phyloP scores from a whole-genome alignment of 2,113 vertebrate species.

The Lamprologus sp. region DNA sequence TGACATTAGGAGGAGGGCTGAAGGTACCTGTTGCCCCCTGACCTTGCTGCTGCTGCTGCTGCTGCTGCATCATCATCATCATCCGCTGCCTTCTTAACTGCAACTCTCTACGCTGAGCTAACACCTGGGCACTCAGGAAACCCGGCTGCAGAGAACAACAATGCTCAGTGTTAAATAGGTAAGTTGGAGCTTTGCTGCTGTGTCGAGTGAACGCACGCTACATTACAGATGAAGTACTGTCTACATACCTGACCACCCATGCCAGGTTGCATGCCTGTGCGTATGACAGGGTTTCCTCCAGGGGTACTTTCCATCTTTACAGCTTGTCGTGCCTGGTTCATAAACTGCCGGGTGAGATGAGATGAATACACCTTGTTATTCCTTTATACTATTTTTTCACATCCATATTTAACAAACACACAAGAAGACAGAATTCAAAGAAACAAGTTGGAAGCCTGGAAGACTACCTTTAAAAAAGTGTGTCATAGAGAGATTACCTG shows the following conservation, averaged over 20 bases:
- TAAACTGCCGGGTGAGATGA: constrained; percentile 71
- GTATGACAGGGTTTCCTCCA: constrained; percentile 74
- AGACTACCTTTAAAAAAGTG: background rate
- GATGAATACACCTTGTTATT: background rate
- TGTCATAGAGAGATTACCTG: constrained; percentile 74
- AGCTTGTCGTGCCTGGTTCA: constrained; percentile 88
- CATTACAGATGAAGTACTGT: background rate
- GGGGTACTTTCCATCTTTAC: constrained; percentile 84
- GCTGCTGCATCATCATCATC: constrained; percentile 87
- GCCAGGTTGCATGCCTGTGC: constrained; percentile 79
- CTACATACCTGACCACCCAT: constrained; percentile 72
- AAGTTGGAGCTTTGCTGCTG: background rate
- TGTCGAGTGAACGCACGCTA: background rate
- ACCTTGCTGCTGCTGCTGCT: constrained; percentile 75
- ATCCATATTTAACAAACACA: background rate
- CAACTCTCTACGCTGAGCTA: constrained; percentile 90
- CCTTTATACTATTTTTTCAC: background rate
- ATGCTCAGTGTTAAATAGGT: background rate
- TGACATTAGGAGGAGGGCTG: constrained; percentile 93
- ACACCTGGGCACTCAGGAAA: constrained; percentile 93
- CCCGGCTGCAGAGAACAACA: constrained; percentile 67
- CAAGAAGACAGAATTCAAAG: background rate
- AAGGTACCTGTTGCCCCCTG: constrained; percentile 76
- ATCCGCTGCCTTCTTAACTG: constrained; percentile 88
- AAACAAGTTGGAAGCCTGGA: background rate